phyloP scores from a whole-genome alignment of 2,113 vertebrate species.

The Halichoerus grypus region DNA sequence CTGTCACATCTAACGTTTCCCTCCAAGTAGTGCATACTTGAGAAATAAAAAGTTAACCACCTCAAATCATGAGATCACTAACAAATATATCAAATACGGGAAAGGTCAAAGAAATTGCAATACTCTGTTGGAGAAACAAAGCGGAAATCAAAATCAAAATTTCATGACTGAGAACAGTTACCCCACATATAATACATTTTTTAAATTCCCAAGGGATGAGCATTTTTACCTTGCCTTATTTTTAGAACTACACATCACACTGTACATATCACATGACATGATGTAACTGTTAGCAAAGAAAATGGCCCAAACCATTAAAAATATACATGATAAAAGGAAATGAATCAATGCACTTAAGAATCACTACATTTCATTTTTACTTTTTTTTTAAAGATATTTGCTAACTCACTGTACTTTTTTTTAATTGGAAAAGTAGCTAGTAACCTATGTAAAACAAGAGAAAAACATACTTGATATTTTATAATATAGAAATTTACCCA shows the following conservation, averaged over 20 bases:
- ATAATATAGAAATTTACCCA: not conserved
- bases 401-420: not conserved
- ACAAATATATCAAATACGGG: conserved; percentile 45
- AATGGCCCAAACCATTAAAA: conserved; percentile 80
- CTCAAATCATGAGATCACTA: conserved; percentile 30
- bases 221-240: conserved; percentile 86
- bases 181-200: conserved; percentile 74
- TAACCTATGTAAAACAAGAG: not conserved
- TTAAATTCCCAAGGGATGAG: conserved; percentile 63
- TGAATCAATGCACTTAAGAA: conserved; percentile 56
- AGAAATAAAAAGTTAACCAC: conserved; percentile 63
- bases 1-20: not conserved
- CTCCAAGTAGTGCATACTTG: conserved; percentile 26
- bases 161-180: conserved; percentile 42
- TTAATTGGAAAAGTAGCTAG: conserved; percentile 1
- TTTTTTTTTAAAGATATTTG: not conserved
- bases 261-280: conserved; percentile 86
- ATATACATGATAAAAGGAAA: conserved; percentile 79
- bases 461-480: conserved; percentile 14
- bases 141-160: conserved; percentile 42
- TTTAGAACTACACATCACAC: conserved; percentile 87
- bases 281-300: conserved; percentile 85
- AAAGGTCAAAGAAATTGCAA: conserved; percentile 51
- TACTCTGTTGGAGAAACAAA: conserved; percentile 56
- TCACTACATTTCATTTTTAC: conserved; percentile 6